Percentiles rank a stretch among this genome's conserved stretches.
These are phyloP conservation scores for Centropyge bicolor DNA, from an alignment of 2,797 vertebrate species.

Conservation along the genomic window DNA sequence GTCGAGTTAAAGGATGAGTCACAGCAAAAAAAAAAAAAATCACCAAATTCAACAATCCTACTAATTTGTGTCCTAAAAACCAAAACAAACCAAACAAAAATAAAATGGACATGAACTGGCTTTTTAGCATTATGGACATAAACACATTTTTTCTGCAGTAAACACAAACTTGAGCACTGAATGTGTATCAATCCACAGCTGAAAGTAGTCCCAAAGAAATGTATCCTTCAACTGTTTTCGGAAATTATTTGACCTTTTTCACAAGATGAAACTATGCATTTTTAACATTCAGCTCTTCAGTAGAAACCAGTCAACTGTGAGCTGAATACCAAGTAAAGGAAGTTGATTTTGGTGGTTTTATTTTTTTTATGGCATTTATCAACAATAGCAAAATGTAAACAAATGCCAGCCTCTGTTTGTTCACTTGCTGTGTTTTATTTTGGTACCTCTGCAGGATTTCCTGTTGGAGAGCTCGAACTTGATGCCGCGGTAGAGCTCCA, in stretches of 20 bases:
- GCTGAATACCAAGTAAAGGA: background rate
- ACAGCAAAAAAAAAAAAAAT: background rate
- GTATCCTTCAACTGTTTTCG: background rate
- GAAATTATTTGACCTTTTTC: background rate
- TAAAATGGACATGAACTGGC: too few species aligned
- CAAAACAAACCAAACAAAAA: too few species aligned
- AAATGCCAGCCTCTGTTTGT: background rate
- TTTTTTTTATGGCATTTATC: too few species aligned
- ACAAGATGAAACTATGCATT: background rate
- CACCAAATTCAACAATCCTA: background rate
- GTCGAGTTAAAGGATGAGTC: background rate
- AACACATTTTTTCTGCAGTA: background rate
- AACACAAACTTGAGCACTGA: background rate
- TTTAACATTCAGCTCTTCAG: background rate
- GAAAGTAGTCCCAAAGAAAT: slow-evolving; percentile 1
- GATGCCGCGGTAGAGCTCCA: slow-evolving; percentile 96
- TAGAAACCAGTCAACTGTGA: background rate
- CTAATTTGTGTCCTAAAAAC: too few species aligned
- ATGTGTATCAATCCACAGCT: background rate
- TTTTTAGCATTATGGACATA: background rate
- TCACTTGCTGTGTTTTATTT: background rate
- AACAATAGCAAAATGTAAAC: too few species aligned
- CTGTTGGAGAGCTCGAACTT: slow-evolving; percentile 90
- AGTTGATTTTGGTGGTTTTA: background rate
- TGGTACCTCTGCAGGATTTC: slow-evolving; percentile 89